These are phyloP conservation scores for Xanthorhoe spadicearia DNA, from an alignment of 2,888 invertebrate genomes.

Conservation along the genomic window DNA sequence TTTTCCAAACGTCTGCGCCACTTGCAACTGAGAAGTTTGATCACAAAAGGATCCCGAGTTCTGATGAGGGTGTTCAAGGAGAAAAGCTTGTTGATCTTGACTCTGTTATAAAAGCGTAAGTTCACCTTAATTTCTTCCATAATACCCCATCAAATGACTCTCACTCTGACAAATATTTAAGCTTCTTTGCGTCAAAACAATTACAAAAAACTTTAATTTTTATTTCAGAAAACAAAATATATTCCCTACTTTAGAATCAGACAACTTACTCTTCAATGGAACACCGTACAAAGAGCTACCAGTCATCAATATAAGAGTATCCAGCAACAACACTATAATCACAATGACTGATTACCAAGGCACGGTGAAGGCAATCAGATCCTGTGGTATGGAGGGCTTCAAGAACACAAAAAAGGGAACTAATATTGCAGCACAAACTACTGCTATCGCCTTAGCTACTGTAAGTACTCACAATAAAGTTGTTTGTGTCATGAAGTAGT, in stretches of 20 bases:
- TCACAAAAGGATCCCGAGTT: slow-evolving; percentile 75
- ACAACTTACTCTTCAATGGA: slow-evolving; percentile 89
- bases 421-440: slow-evolving; percentile 98
- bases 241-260: slow-evolving; percentile 91
- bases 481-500: too few relatives aligned
- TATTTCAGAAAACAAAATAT: slow-evolving; percentile 85
- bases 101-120: slow-evolving; percentile 85
- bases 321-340: slow-evolving; percentile 95
- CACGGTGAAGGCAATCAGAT: slow-evolving; percentile 85
- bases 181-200: background rate
- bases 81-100: slow-evolving; percentile 90
- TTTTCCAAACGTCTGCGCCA: slow-evolving; percentile 65
- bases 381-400: slow-evolving; percentile 96
- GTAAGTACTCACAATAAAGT: slow-evolving; percentile 76
- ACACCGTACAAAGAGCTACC: slow-evolving; percentile 91
- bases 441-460: slow-evolving; percentile 91
- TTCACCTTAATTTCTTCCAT: slow-evolving; percentile 7
- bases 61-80: slow-evolving; percentile 92
- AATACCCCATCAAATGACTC: too few relatives aligned
- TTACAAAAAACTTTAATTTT: background rate
- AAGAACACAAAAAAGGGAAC: slow-evolving; percentile 98
- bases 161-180: too few relatives aligned
- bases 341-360: slow-evolving; percentile 89
- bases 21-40: slow-evolving; percentile 69
- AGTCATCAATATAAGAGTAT: slow-evolving; percentile 91